phyloP scores from a whole-genome alignment of 1,140 invertebrate genomes.

The Carcinoscorpius rotundicauda region DNA sequence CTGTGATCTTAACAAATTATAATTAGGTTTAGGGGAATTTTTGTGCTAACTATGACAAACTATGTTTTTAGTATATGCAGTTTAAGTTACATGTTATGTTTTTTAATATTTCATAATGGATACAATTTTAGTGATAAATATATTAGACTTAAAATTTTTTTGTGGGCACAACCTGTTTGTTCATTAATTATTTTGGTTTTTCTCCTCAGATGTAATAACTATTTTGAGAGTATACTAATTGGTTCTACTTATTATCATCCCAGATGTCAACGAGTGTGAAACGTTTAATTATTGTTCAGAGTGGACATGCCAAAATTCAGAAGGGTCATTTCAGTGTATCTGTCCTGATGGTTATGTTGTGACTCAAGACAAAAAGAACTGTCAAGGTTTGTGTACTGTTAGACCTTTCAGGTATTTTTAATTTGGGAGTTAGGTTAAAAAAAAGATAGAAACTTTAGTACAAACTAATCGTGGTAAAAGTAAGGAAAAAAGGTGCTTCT shows the following conservation, averaged over 20 bases:
- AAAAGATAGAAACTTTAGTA: too few relatives aligned
- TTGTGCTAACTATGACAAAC: too few relatives aligned
- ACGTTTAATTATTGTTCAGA: slow-evolving; percentile 67
- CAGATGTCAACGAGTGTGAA: slow-evolving; percentile 70
- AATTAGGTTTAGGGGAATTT: too few relatives aligned
- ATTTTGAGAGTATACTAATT: too few relatives aligned
- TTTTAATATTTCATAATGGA: slow-evolving; percentile 44
- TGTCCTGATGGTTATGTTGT: slow-evolving; percentile 79
- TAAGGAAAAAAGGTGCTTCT: too few relatives aligned
- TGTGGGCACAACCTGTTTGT: slow-evolving; percentile 54
- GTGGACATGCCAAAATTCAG: slow-evolving; percentile 73
- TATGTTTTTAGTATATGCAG: too few relatives aligned
- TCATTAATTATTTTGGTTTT: slow-evolving; percentile 45
- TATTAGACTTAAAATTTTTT: slow-evolving; percentile 53
- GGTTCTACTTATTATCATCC: slow-evolving; percentile 28
- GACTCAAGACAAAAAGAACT: slow-evolving; percentile 51
- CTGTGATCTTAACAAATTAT: too few relatives aligned
- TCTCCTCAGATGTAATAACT: slow-evolving; percentile 55
- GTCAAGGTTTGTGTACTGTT: slow-evolving; percentile 38
- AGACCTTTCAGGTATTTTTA: too few relatives aligned
- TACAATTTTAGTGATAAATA: slow-evolving; percentile 43
- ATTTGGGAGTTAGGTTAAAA: too few relatives aligned
- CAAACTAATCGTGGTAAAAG: too few relatives aligned
- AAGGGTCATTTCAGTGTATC: slow-evolving; percentile 69
- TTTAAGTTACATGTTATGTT: slow-evolving; percentile 6